Evolutionary conservation across 1,140 invertebrate genomes (phyloP), one percentile per base, ranked within the genome.

Genomic region (Pseudomyrmex flavicornis): DNA sequence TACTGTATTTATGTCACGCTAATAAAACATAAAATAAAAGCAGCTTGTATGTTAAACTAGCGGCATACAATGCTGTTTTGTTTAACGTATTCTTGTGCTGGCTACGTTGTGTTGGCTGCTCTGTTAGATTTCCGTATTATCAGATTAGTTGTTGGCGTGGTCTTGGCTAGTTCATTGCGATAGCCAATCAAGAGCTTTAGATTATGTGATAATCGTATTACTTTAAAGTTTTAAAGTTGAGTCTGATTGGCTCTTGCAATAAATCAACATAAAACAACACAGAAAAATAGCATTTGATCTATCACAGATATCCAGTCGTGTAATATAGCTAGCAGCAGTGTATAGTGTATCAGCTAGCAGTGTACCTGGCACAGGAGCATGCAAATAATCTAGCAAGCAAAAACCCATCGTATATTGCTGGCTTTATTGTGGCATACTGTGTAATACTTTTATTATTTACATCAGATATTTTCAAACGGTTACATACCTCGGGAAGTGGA

Each of bases 381-480:
- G 5, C 5, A 35, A 35, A 7, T 35, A 35, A 35, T 35, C 35
- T 7, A 35, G 35, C 35, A 35, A 35, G 35, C 35, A 35, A 35
- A 35, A 35, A 5, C 0, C 35, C 5, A 35, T 35, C 5, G 35
- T 35, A 0, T 35, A 5, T 0, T 35, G 35, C 0, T 35, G 5
- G 5, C 35, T 35, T 35, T 35, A 35, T 35, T 35, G 35, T 35
- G 35, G 35, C 5, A 35, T 5, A 35, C 35, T 35, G 4, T 35
- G 35, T 35, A 0, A 35, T 35, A 35, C 35, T 7, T 35, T 35
- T 66, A 65, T 85, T 82, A 89, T 92, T 74, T 75, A 89, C 58
- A 88, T 52, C 85, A 98, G 97, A 97, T 98, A 48, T 97, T 97
- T 91, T 97, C 97, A 35, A 97, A 98, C 88, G 97, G 97, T 44